Evolutionary conservation across 2,113 vertebrate genomes (phyloP).

Genomic region (Chamaetylas fuelleborni): DNA sequence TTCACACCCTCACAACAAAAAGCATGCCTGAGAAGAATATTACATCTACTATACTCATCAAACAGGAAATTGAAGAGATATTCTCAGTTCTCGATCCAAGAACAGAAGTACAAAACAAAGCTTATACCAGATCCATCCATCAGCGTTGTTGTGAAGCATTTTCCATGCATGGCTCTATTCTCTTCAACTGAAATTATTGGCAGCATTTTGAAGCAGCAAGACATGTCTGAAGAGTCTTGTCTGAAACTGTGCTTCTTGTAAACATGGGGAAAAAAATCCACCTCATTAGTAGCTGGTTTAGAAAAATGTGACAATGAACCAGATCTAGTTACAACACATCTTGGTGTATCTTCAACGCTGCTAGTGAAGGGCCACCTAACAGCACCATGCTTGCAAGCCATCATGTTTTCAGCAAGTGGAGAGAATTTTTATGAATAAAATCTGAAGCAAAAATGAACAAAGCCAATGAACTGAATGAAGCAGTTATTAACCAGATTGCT

Average conservation of each 20-base stretch:
- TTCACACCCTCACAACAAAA: not conserved
- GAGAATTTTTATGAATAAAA: not conserved
- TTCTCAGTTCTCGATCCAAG: not conserved
- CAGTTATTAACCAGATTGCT: not conserved
- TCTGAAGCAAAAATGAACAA: not conserved
- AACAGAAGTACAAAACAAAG: slow-evolving; percentile 42
- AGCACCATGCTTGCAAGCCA: not conserved
- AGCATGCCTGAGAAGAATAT: not conserved
- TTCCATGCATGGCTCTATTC: not conserved
- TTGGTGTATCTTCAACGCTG: not conserved
- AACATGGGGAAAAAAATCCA: not conserved
- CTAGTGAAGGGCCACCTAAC: not conserved
- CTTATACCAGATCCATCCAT: slow-evolving; percentile 4
- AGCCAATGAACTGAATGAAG: not conserved
- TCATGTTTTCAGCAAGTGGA: not conserved
- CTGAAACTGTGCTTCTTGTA: not conserved
- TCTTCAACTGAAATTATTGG: slow-evolving; percentile 25
- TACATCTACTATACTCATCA: not conserved
- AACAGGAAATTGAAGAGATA: slow-evolving; percentile 19
- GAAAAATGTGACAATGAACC: not conserved
- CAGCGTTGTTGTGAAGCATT: slow-evolving; percentile 14
- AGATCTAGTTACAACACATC: not conserved
- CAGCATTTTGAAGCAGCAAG: slow-evolving; percentile 19
- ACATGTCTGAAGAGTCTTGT: not conserved
- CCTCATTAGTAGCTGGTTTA: not conserved